These are phyloP conservation scores for Abrostola triplasia DNA, from an alignment of 2,888 invertebrate species.

Conservation along the genomic window DNA sequence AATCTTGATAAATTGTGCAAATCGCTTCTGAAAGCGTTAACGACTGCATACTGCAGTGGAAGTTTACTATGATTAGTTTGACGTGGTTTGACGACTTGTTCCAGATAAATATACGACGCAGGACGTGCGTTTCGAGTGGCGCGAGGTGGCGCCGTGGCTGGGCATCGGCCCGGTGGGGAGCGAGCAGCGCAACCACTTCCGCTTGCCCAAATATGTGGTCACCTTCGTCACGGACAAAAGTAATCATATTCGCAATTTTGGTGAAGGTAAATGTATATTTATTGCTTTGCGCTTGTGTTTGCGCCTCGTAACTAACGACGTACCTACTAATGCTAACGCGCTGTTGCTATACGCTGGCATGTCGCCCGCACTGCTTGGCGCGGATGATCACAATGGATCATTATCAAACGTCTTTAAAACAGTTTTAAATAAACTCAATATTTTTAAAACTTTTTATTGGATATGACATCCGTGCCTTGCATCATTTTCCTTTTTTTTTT, in stretches of 20 bases:
- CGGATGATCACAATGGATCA: constrained; percentile 60
- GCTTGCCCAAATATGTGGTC: constrained; percentile 90
- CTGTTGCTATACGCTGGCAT: constrained; percentile 72
- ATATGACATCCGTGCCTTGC: constrained; percentile 64
- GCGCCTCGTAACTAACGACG: constrained; percentile 78
- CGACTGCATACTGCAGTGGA: constrained; percentile 18
- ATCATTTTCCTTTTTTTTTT: constrained; percentile 60
- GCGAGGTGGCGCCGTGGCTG: constrained; percentile 86
- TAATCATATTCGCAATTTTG: constrained; percentile 89
- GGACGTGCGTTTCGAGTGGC: constrained; percentile 90
- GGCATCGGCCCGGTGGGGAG: constrained; percentile 81
- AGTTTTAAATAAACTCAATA: constrained; percentile 19
- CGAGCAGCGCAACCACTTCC: constrained; percentile 87
- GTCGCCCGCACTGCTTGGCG: constrained; percentile 70
- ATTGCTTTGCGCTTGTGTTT: constrained; percentile 85
- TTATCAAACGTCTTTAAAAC: constrained; percentile 38
- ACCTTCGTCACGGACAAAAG: constrained; percentile 89
- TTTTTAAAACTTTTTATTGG: constrained; percentile 19
- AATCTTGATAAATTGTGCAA: constrained; percentile 34
- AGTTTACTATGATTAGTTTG: constrained; percentile 26
- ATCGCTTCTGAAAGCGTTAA: constrained; percentile 26
- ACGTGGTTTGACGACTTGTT: constrained; percentile 26
- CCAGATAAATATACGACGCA: constrained; percentile 88
- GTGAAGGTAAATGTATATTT: constrained; percentile 89
- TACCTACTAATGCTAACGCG: constrained; percentile 75